A percentile compares a stretch with the other conserved stretches of the same genome.
phyloP scores from a whole-genome alignment of 2,888 invertebrate species.

The Rotaria macrura region DNA sequence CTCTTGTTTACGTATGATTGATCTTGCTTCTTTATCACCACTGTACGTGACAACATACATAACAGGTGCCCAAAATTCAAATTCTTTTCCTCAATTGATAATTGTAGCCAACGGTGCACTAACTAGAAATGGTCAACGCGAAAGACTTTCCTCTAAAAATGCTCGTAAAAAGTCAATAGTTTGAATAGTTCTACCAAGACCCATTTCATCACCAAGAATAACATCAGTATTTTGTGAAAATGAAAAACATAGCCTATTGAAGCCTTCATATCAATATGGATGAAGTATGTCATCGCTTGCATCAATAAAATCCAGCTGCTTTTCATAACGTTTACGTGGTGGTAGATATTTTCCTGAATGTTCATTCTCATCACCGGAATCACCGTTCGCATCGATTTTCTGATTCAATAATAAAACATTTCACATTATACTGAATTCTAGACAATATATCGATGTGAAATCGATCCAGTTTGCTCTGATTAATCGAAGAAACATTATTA shows the following conservation, averaged over 20 bases:
- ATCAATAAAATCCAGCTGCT: conserved; percentile 79
- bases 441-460: too few species aligned
- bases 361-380: conserved; percentile 61
- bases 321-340: conserved; percentile 81
- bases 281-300: conserved; percentile 86
- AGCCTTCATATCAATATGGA: conserved; percentile 90
- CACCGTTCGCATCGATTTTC: conserved; percentile 51
- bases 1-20: conserved; percentile 74
- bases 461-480: too few species aligned
- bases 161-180: conserved; percentile 97
- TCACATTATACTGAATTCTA: too few species aligned
- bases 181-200: conserved; percentile 97
- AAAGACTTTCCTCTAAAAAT: conserved; percentile 70
- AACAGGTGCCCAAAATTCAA: conserved; percentile 98
- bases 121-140: conserved; percentile 74
- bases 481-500: too few species aligned
- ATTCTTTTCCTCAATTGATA: conserved; percentile 99
- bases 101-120: conserved; percentile 97
- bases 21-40: conserved; percentile 71
- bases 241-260: conserved; percentile 92
- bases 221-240: conserved; percentile 93
- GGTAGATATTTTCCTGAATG: conserved; percentile 35
- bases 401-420: conserved; percentile 43
- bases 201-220: conserved; percentile 97
- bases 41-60: conserved; percentile 82